Evolutionary conservation across 2,113 vertebrate species (phyloP).

Genomic region (Odocoileus hemionus): DNA sequence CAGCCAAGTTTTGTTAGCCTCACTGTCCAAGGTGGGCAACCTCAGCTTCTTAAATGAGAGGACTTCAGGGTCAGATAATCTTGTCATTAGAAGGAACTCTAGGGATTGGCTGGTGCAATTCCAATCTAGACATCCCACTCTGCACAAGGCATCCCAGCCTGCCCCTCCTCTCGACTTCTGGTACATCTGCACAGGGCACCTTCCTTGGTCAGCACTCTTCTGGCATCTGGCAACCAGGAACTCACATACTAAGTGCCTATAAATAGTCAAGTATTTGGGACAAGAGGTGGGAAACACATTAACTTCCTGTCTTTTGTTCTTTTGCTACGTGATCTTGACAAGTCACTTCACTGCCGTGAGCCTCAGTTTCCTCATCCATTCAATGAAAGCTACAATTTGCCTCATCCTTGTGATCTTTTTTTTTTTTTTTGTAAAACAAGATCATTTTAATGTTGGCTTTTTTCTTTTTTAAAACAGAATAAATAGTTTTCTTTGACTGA

Average conservation of each 20-base stretch:
- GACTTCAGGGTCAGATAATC: neutral
- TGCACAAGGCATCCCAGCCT: neutral
- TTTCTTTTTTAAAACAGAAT: neutral
- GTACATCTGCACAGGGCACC: neutral
- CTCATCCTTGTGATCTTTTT: too few relatives aligned
- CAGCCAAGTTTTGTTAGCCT: neutral
- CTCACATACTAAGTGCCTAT: neutral
- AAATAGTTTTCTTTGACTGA: constrained; percentile 30
- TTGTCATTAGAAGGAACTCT: neutral
- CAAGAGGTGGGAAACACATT: neutral
- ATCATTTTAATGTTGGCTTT: constrained; percentile 33
- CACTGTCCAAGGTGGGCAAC: neutral
- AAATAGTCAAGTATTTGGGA: neutral
- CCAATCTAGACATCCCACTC: neutral
- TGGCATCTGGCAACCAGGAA: neutral
- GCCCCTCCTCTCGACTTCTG: too few relatives aligned
- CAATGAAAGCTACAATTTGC: neutral
- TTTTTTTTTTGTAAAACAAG: neutral
- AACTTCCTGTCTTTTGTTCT: neutral
- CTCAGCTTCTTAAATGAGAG: neutral
- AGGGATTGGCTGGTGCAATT: neutral
- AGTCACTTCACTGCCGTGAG: neutral
- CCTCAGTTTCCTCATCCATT: neutral
- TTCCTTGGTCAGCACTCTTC: neutral
- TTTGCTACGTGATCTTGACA: neutral